phyloP scores from a whole-genome alignment of 2,797 vertebrate species.

The Sternotherus odoratus region DNA sequence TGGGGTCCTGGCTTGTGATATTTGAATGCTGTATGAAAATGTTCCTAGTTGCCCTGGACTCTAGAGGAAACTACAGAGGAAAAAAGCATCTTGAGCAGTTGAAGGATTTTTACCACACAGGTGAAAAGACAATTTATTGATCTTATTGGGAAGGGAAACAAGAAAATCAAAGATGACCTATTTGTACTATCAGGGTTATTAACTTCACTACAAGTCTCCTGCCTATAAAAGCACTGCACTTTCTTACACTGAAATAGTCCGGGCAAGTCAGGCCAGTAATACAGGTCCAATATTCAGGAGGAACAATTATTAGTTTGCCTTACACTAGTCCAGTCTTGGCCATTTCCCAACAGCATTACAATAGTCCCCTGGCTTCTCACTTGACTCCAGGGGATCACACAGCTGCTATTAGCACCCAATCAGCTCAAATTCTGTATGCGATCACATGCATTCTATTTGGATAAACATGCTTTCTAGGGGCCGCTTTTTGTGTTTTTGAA shows the following conservation, averaged over 20 bases:
- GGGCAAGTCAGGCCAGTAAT: background rate
- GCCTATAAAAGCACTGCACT: background rate
- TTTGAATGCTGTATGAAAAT: background rate
- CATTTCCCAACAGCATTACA: background rate
- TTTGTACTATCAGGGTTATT: background rate
- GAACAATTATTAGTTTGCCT: constrained; percentile 34
- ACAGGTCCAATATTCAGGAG: background rate
- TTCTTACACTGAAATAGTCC: background rate
- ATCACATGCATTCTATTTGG: rapidly evolving
- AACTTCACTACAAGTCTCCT: rapidly evolving
- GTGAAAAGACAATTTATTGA: background rate
- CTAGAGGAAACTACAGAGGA: background rate
- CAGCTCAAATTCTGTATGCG: background rate
- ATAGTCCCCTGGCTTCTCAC: background rate
- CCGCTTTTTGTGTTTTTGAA: background rate
- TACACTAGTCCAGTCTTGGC: background rate
- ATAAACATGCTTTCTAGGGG: background rate
- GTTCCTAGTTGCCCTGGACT: background rate
- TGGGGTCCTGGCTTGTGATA: background rate
- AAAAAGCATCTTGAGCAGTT: background rate
- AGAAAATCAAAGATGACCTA: background rate
- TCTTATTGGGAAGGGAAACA: background rate
- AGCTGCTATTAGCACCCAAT: constrained; percentile 21
- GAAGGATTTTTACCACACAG: background rate
- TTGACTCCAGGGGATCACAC: background rate